Percentiles rank a stretch among this genome's conserved stretches.
Evolutionary conservation across 2,113 vertebrate genomes (phyloP).

Genomic region (Nycticebus coucang): DNA sequence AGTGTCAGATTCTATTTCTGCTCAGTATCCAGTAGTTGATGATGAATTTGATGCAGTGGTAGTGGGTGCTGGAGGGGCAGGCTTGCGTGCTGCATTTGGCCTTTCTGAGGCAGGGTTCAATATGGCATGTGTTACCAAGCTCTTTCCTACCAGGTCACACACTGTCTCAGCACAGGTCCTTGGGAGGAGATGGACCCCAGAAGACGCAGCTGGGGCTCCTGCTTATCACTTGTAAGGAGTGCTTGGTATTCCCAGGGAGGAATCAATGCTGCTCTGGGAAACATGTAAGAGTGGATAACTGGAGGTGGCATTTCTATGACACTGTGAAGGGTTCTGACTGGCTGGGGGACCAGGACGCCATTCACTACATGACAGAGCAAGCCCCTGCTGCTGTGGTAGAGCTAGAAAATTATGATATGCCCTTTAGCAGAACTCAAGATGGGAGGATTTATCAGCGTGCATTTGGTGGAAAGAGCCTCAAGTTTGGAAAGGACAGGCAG

Average conservation of each 20-base stretch:
- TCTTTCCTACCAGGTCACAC: slow-evolving; percentile 98
- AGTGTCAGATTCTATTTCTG: slow-evolving; percentile 85
- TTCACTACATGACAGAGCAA: slow-evolving; percentile 99
- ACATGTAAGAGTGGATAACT: slow-evolving; percentile 96
- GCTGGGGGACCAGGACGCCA: slow-evolving; percentile 99
- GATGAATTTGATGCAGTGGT: slow-evolving; percentile 98
- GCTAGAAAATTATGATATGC: slow-evolving; percentile 99
- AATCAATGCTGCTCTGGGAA: slow-evolving; percentile 98
- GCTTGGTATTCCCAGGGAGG: slow-evolving; percentile 89
- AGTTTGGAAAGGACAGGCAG: slow-evolving; percentile 98
- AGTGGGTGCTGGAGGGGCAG: slow-evolving; percentile 97
- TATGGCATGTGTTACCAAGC: slow-evolving; percentile 96
- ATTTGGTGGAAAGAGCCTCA: slow-evolving; percentile 97
- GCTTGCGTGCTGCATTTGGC: slow-evolving; percentile 95
- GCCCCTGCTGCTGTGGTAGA: slow-evolving; percentile 96
- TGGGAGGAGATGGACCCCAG: background rate
- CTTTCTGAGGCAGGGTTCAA: slow-evolving; percentile 98
- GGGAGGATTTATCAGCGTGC: slow-evolving; percentile 98
- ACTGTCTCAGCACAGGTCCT: slow-evolving; percentile 95
- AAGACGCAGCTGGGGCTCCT: background rate
- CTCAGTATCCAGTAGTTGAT: slow-evolving; percentile 97
- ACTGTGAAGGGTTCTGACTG: slow-evolving; percentile 99
- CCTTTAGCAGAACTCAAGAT: slow-evolving; percentile 96
- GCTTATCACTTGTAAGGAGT: background rate
- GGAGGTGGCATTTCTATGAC: slow-evolving; percentile 99